Evolutionary conservation across 2,113 vertebrate species (phyloP).

Genomic region (Zosterops hypoxanthus): DNA sequence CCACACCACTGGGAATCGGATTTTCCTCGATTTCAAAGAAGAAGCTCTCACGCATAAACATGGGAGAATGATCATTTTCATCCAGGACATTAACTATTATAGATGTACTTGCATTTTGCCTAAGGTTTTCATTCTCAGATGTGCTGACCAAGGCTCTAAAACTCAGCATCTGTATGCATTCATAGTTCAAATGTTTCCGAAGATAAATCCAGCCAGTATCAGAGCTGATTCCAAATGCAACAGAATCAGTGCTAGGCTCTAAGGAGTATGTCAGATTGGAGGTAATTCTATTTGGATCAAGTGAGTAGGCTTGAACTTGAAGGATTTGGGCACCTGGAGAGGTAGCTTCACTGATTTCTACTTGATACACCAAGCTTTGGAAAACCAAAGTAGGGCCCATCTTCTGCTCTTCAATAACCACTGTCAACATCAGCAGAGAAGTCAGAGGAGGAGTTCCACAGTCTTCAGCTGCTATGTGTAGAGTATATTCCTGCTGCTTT

Average conservation of each 20-base stretch:
- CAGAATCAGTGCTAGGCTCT: constrained; percentile 60
- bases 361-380: constrained; percentile 86
- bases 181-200: constrained; percentile 81
- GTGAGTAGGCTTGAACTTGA: constrained; percentile 76
- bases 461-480: constrained; percentile 82
- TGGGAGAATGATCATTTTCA: constrained; percentile 87
- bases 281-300: neutral
- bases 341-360: constrained; percentile 84
- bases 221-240: constrained; percentile 79
- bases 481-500: constrained; percentile 41
- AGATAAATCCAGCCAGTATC: constrained; percentile 86
- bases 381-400: constrained; percentile 76
- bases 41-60: constrained; percentile 77
- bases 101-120: constrained; percentile 73
- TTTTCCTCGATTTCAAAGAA: constrained; percentile 87
- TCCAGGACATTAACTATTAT: constrained; percentile 85
- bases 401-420: constrained; percentile 73
- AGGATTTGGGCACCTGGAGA: constrained; percentile 74
- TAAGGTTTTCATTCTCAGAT: neutral
- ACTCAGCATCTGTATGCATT: constrained; percentile 69
- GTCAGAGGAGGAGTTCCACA: constrained; percentile 77
- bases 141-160: constrained; percentile 78
- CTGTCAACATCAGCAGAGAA: constrained; percentile 72
- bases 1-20: constrained; percentile 77
- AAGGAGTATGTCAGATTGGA: constrained; percentile 71